Evolutionary conservation across 2,888 invertebrate genomes (phyloP), one percentile per base, ranked within the genome.

Genomic region (Pollenia amentaria): DNA sequence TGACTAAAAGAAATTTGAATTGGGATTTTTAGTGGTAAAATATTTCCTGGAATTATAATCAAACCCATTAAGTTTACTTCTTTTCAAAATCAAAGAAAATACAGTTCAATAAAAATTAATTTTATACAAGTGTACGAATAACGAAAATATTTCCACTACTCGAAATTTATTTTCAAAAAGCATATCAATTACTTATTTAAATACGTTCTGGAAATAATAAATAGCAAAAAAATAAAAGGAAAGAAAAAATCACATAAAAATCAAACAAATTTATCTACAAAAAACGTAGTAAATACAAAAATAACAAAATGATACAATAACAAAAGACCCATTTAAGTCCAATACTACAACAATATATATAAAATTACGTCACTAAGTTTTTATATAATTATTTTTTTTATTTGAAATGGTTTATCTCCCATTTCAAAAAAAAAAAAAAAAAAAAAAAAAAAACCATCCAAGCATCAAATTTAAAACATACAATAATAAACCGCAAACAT

Each of bases 351-450:
- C 51, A 40, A 16, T 16, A 48, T n/a, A 42, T 69, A 65, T 53
- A 48, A 76, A 51, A 82, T 82, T 82, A 82, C 82, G 82, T 82
- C 82, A 82, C 70, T 69, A 64, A 38, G 53, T 44, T 21, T 42
- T 40, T 70, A 44, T 65, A 29, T 62, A 38, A 3, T 16, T 62
- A 14, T 18, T 65, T 48, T 48, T 46, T 51, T 70, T 18, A 2
- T 72, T 72, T 48, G 60, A 72, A 72, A 80, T 69, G 69, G 21
- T 29, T 57, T 65, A 67, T 73, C 65, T 48, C 65, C 57, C 60
- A 73, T 62, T 62, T 60, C 16, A 73, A 48, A 73, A n/a, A 60
- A 38, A 48, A 46, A 73, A 10, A 16, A 29, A 46, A 29, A 6
- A 16, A 16, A 8, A 42, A 16, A 64, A 38, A 42, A 40, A 11